These are phyloP conservation scores for Gryllus longicercus DNA, from an alignment of 2,888 invertebrate genomes.

Conservation along the genomic window DNA sequence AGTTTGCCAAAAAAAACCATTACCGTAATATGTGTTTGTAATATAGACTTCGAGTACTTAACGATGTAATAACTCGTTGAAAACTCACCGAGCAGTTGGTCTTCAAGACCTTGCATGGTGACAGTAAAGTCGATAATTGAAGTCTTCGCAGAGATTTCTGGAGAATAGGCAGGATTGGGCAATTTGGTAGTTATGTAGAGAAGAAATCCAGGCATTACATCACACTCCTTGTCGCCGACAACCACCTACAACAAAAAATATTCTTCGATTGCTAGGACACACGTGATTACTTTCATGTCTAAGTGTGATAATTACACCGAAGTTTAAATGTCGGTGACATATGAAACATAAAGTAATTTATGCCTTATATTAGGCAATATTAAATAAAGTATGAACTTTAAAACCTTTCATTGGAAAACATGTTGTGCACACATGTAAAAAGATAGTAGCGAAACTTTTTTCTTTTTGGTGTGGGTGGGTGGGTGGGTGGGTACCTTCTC, in stretches of 20 bases:
- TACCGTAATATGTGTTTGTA: no score
- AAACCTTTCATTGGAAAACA: no score
- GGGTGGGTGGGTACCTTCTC: slow-evolving; percentile 60
- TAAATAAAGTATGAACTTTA: no score
- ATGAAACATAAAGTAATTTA: neutral
- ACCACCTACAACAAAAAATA: slow-evolving; percentile 55
- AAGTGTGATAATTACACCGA: neutral
- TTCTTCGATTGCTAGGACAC: neutral
- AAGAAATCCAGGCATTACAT: slow-evolving; percentile 93
- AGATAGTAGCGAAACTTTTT: no score
- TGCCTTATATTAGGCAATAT: no score
- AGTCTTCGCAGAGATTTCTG: slow-evolving; percentile 94
- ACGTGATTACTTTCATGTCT: neutral
- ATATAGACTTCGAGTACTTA: no score
- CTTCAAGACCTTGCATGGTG: slow-evolving; percentile 93
- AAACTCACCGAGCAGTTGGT: slow-evolving; percentile 73
- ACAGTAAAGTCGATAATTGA: slow-evolving; percentile 97
- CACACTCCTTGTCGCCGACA: slow-evolving; percentile 94
- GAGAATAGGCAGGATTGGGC: slow-evolving; percentile 94
- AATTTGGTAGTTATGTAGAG: slow-evolving; percentile 94
- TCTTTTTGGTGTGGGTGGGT: neutral
- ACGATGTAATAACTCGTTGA: no score
- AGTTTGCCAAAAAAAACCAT: no score
- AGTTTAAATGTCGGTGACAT: neutral
- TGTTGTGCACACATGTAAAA: no score